These are phyloP conservation scores for Lutjanus erythropterus DNA, from an alignment of 2,113 vertebrate genomes.

Conservation along the genomic window DNA sequence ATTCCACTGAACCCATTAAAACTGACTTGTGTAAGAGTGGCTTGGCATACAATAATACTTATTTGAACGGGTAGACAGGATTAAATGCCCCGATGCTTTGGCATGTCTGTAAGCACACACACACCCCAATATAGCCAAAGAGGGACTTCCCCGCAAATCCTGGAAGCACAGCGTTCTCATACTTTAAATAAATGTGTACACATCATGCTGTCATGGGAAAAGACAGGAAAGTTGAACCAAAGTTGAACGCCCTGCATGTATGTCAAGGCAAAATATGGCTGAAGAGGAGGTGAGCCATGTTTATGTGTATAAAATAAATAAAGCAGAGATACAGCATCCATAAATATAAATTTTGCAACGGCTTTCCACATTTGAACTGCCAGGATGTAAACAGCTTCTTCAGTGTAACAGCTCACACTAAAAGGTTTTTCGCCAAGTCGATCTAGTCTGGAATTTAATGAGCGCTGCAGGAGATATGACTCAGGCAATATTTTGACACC, in stretches of 20 bases:
- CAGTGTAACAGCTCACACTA: background rate
- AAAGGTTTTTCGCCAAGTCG: constrained; percentile 28
- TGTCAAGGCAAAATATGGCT: constrained; percentile 5
- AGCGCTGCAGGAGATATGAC: constrained; percentile 27
- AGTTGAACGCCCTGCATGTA: background rate
- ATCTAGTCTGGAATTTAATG: constrained; percentile 39
- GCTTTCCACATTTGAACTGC: constrained; percentile 34
- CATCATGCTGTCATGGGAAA: constrained; percentile 56
- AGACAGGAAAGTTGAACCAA: constrained; percentile 30
- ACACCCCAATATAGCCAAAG: constrained; percentile 51
- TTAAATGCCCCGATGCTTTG: constrained; percentile 69
- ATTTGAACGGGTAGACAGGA: constrained; percentile 59
- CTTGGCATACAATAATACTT: constrained; percentile 48
- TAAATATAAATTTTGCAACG: constrained; percentile 11
- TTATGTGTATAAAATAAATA: background rate
- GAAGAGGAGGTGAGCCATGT: background rate
- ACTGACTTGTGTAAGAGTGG: constrained; percentile 30
- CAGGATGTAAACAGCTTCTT: constrained; percentile 8
- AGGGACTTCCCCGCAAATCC: constrained; percentile 71
- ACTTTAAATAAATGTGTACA: constrained; percentile 50
- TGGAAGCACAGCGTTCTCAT: constrained; percentile 48
- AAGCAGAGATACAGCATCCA: background rate
- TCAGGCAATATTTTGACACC: constrained; percentile 58
- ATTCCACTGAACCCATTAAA: constrained; percentile 51
- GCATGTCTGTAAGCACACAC: constrained; percentile 66